Percentiles rank a stretch among this genome's conserved stretches.
phyloP scores from a whole-genome alignment of 2,888 invertebrate genomes.

The Cephus nigrinus region DNA sequence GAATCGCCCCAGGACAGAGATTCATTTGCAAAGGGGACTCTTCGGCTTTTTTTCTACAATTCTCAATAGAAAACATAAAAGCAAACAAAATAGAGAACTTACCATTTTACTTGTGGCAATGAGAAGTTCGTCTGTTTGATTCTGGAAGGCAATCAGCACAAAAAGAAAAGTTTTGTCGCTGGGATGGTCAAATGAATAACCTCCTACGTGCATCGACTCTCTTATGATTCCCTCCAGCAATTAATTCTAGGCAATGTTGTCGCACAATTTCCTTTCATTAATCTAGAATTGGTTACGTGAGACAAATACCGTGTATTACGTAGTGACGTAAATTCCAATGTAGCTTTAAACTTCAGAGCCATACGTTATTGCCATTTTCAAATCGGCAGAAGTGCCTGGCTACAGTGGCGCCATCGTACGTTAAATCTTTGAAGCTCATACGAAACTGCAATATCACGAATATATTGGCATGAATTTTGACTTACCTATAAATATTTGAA shows the following conservation, averaged over 20 bases:
- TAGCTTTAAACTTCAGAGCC: neutral
- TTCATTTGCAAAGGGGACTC: neutral
- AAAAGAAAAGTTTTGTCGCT: neutral
- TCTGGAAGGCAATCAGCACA: neutral
- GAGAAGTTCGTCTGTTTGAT: neutral
- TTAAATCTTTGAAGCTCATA: neutral
- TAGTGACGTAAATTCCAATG: neutral
- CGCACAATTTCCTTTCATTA: neutral
- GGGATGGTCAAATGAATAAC: neutral
- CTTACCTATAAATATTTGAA: neutral
- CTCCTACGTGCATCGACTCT: neutral
- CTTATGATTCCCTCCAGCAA: neutral
- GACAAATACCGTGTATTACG: neutral
- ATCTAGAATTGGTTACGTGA: neutral
- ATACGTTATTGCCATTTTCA: neutral
- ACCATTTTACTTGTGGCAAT: neutral
- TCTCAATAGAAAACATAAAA: neutral
- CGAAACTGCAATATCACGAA: neutral
- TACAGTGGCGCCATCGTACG: neutral
- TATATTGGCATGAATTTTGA: neutral
- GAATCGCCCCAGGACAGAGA: neutral
- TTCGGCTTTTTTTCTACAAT: neutral
- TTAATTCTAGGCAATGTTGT: neutral
- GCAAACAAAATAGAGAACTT: neutral
- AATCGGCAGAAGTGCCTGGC: neutral